A percentile compares a stretch with the other conserved stretches of the same genome.
Conservation (phyloP, 2,113 vertebrate species). For the Aegotheles bennettii region DNA sequence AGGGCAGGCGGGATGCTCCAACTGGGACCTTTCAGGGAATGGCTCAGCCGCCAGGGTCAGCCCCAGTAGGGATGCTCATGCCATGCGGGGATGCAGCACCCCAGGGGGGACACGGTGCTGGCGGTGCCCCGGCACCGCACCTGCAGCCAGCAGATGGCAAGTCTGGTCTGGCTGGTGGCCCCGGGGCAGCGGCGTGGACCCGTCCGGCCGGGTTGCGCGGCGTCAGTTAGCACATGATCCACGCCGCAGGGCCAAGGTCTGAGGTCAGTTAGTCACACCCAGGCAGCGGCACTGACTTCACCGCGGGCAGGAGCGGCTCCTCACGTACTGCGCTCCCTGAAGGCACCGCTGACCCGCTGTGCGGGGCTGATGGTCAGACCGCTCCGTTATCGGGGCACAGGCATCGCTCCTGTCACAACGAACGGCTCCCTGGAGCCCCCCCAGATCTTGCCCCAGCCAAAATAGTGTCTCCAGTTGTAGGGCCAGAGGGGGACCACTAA, state of each 20-base stretch:
- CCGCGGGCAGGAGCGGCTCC: slow-evolving; percentile 44
- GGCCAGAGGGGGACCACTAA: neutral
- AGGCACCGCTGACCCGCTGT: slow-evolving; percentile 32
- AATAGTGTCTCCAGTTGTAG: neutral
- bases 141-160: neutral
- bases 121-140: neutral
- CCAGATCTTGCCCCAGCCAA: neutral
- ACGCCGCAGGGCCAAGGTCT: slow-evolving; percentile 54
- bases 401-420: neutral
- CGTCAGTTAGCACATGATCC: slow-evolving; percentile 50
- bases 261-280: slow-evolving; percentile 59
- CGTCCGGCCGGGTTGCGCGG: neutral
- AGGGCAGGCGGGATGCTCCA: neutral
- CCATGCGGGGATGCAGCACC: accelerated
- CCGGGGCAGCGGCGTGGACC: slow-evolving; percentile 15
- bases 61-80: accelerated
- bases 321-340: slow-evolving; percentile 47
- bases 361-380: neutral
- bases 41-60: accelerated
- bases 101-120: neutral
- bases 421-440: neutral
- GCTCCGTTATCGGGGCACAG: neutral
- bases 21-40: accelerated
- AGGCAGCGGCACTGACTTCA: slow-evolving; percentile 61
- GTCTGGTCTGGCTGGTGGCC: slow-evolving; percentile 1